Evolutionary conservation across 2,797 vertebrate species (phyloP).

Genomic region (Mormyrus proboscirostris): DNA sequence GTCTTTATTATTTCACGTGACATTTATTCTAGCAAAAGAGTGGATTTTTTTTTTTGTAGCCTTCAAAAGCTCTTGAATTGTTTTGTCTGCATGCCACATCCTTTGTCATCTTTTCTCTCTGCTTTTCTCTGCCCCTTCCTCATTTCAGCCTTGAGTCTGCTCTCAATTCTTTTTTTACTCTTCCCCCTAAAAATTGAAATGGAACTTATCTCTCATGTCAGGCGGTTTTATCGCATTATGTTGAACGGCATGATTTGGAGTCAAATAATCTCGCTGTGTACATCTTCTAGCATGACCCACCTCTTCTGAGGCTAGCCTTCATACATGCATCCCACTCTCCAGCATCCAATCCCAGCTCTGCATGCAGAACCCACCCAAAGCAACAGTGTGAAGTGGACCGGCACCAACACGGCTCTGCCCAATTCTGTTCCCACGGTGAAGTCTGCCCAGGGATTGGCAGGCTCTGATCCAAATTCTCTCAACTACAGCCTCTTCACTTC

Average conservation of each 20-base stretch:
- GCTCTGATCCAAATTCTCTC: not conserved
- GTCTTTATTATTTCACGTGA: slow-evolving; percentile 10
- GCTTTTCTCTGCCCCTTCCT: slow-evolving; percentile 22
- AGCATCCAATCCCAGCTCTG: slow-evolving; percentile 61
- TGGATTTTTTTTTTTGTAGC: slow-evolving; percentile 30
- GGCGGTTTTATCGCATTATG: slow-evolving; percentile 99
- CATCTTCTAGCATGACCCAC: slow-evolving; percentile 99
- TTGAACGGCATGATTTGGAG: slow-evolving; percentile 99
- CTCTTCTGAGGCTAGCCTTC: slow-evolving; percentile 84
- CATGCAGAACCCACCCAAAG: slow-evolving; percentile 73
- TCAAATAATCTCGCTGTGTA: slow-evolving; percentile 99
- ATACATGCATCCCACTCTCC: slow-evolving; percentile 78
- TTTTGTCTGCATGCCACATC: slow-evolving; percentile 29
- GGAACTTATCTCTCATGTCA: slow-evolving; percentile 99
- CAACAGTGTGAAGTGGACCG: slow-evolving; percentile 70
- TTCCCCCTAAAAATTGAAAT: slow-evolving; percentile 67
- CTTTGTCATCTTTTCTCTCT: slow-evolving; percentile 56
- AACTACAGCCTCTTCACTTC: slow-evolving; percentile 55
- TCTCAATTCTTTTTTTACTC: slow-evolving; percentile 40
- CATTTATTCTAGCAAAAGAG: slow-evolving; percentile 36
- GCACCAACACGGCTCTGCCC: slow-evolving; percentile 51
- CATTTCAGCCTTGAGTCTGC: slow-evolving; percentile 33
- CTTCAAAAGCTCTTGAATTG: not conserved
- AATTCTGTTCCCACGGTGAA: slow-evolving; percentile 19
- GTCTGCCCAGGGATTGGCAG: slow-evolving; percentile 4